Percentiles rank a stretch among this genome's conserved stretches.
Conservation (phyloP, 1,140 invertebrate genomes). For the Rhopalosiphum padi region DNA sequence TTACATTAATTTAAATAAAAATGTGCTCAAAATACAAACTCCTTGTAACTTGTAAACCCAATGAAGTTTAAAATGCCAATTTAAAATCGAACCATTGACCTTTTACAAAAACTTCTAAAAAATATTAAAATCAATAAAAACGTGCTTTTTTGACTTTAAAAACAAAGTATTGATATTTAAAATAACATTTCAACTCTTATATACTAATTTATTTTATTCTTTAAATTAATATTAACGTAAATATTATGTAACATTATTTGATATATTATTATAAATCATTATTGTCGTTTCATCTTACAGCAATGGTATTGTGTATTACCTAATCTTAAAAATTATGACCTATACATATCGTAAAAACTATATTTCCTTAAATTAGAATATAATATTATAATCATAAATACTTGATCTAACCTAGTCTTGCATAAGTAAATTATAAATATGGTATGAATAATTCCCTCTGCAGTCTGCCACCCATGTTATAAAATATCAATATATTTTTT, state of each 20-base stretch:
- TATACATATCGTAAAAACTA: no score
- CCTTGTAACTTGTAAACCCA: background rate
- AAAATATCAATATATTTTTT: background rate
- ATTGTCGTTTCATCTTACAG: background rate
- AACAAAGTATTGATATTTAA: background rate
- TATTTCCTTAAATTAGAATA: background rate
- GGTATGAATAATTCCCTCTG: background rate
- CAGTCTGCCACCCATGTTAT: background rate
- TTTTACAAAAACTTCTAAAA: background rate
- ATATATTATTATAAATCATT: background rate
- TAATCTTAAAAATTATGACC: background rate
- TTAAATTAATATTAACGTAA: background rate
- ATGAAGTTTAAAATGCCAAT: background rate
- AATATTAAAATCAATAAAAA: slow-evolving; percentile 7
- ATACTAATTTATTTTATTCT: background rate
- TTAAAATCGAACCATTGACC: background rate
- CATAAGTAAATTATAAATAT: background rate
- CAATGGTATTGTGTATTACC: background rate
- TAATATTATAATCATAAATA: no score
- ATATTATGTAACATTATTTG: background rate
- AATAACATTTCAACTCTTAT: background rate
- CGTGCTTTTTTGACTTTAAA: background rate
- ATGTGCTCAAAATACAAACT: background rate
- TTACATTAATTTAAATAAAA: slow-evolving; percentile 33
- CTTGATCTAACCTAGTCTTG: no score